These are phyloP conservation scores for Lasioglossum zephyrum DNA, from an alignment of 2,888 invertebrate species.

Conservation along the genomic window DNA sequence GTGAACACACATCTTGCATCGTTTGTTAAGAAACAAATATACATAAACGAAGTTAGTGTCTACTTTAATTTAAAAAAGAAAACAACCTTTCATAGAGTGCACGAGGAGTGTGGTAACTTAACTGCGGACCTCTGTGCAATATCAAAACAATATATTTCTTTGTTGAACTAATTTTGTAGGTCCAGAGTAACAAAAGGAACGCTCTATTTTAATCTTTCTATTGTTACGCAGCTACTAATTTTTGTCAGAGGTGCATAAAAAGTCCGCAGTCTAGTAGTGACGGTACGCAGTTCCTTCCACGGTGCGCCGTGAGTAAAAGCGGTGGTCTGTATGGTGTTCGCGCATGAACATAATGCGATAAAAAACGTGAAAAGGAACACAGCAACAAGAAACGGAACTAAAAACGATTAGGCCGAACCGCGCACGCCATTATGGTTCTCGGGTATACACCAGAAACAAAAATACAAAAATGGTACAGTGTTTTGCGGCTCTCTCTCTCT, in stretches of 20 bases:
- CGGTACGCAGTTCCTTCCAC: background rate
- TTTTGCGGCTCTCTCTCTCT: background rate
- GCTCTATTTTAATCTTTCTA: background rate
- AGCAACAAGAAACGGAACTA: background rate
- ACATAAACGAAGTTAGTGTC: slow-evolving; percentile 1
- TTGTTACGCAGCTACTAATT: background rate
- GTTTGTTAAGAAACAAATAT: background rate
- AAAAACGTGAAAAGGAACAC: background rate
- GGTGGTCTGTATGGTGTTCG: background rate
- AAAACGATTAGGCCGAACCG: slow-evolving; percentile 12
- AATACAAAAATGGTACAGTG: slow-evolving; percentile 27
- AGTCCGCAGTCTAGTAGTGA: background rate
- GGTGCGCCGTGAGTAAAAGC: background rate
- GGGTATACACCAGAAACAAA: slow-evolving; percentile 5
- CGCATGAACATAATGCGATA: background rate
- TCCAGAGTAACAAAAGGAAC: background rate
- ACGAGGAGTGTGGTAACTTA: background rate
- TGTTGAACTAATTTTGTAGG: background rate
- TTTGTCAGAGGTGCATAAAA: background rate
- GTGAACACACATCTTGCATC: background rate
- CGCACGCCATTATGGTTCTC: background rate
- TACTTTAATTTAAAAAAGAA: background rate
- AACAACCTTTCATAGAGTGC: background rate
- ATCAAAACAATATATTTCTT: background rate
- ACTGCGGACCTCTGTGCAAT: background rate